phyloP scores from a whole-genome alignment of 2,888 invertebrate species.

The Rotaria sp. region DNA sequence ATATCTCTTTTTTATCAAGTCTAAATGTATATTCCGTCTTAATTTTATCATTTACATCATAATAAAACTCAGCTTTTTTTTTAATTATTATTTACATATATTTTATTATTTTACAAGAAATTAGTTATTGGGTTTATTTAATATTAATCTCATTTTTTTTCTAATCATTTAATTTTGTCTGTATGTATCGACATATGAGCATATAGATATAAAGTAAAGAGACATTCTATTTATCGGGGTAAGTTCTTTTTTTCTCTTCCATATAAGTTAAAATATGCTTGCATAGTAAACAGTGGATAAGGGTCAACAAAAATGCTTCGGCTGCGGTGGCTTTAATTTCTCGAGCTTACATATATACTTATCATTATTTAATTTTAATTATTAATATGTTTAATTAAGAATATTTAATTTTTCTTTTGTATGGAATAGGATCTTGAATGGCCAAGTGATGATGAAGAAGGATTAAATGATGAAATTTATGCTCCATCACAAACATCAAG shows the following conservation, averaged over 20 bases:
- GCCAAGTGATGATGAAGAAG: conserved; percentile 29
- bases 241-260: background rate
- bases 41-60: background rate
- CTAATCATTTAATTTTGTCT: background rate
- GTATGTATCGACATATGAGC: background rate
- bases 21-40: background rate
- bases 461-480: conserved; percentile 7
- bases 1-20: background rate
- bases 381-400: background rate
- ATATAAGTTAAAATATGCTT: background rate
- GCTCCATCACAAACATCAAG: conserved; percentile 28
- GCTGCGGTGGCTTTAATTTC: background rate
- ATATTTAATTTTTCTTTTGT: background rate
- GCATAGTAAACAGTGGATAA: background rate
- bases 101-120: background rate
- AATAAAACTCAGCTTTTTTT: background rate
- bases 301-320: background rate
- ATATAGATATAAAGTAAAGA: background rate
- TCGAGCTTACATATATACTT: background rate
- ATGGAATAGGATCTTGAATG: background rate
- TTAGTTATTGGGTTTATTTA: background rate
- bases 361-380: background rate
- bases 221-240: background rate
- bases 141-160: background rate
- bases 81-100: background rate